Conservation (phyloP, 1,140 invertebrate genomes). For the Bombus waltoni region DNA sequence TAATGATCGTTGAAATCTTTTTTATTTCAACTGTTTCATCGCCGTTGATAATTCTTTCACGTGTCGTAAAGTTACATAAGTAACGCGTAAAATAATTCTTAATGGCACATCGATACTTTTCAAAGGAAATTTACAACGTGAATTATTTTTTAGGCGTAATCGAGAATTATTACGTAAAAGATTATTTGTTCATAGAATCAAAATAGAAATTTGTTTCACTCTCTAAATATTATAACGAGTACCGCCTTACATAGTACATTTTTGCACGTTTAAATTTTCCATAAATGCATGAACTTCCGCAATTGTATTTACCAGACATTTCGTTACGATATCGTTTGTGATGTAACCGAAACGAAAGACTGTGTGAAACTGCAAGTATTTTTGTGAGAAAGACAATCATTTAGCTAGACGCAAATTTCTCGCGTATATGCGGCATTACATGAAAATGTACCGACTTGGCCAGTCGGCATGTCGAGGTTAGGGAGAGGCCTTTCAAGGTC, state of each 20-base stretch:
- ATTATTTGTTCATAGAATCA: background rate
- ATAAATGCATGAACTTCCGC: background rate
- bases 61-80: too few relatives aligned
- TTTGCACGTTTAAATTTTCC: background rate
- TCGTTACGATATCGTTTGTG: background rate
- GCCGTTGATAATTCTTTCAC: background rate
- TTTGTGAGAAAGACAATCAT: background rate
- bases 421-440: constrained; percentile 7
- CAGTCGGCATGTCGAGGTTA: constrained; percentile 46
- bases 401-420: background rate
- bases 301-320: background rate
- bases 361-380: background rate
- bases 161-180: background rate
- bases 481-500: constrained; percentile 50
- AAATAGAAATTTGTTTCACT: constrained; percentile 1
- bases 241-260: background rate
- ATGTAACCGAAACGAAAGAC: background rate
- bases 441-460: constrained; percentile 37
- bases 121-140: background rate
- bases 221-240: background rate
- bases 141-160: background rate
- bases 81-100: background rate
- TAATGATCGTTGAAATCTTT: constrained; percentile 1
- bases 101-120: background rate
- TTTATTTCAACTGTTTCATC: background rate